Evolutionary conservation across 2,888 invertebrate species (phyloP), one percentile per base, ranked within the genome.

Genomic region (Drosophila greeni): DNA sequence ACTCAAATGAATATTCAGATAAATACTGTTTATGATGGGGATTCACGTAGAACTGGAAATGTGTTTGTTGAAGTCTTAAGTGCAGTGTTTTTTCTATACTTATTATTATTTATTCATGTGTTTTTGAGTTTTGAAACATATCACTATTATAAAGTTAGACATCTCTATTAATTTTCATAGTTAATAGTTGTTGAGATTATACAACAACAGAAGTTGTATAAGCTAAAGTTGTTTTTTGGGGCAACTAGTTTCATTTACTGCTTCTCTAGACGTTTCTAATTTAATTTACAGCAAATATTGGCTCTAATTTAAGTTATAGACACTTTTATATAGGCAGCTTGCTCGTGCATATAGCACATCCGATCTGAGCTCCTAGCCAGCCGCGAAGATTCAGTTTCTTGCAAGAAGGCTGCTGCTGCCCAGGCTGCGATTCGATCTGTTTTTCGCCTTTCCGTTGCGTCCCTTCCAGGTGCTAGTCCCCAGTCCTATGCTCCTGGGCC

Each of bases 391-490:
- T 34, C 18, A 16, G 36, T 23, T 36, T 24, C 42, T 58, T 16
- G 26, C 56, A 29, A 29, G 24, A 57, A 55, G 31, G 54, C 34
- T 20, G 54, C 34, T 33, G 31, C 48, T 48, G 47, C 31, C 5
- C 55, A 36, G 55, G 14, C 56, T 37, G 54, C 26, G 34, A 58
- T 49, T 47, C 42, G 43, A 47, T 42, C 52, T 43, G 39, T 42
- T 54, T 55, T 31, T 34, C 24, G 45, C 47, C 66, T 18, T 45
- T 43, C 37, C 43, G 34, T 20, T 47, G 29, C 47, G 16, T 61
- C 40, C 31, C 47, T 57, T 57, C 58, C 66, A 66, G 66, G 67
- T 66, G 66, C 39, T 39, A 53, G 47, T 18, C 40, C 40, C 40
- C n/a, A 40, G 40, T 23, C 40, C 40, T 40, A n/a, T 4, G 39